Base-by-base conservation (phyloP, 2,797 vertebrate species). In the Myoxocephalus aenaeus region DNA sequence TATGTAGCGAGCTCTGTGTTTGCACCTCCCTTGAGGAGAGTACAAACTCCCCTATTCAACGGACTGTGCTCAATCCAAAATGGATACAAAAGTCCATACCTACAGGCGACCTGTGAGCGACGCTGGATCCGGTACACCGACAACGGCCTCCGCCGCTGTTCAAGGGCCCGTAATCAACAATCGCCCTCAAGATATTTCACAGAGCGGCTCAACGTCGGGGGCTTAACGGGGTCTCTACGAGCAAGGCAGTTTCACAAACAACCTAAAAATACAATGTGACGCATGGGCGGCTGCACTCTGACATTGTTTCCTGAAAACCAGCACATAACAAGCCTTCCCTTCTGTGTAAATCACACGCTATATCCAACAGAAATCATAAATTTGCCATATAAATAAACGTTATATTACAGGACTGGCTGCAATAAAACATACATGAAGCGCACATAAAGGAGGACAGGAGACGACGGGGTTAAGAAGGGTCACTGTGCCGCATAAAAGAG, bases 121-220 rank as follows among this genome's bases (percentile, higher is more conserved):
- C 29, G 72, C 79, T 75, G 54, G 61, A 83, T 84, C 64, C 69
- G 62, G 36, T 34, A 51, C 77, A 80, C 34, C 50, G 56, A 73
- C 84, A 80, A 80, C 74, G 83, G 76, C 65, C 80, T 80, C 54
- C 22, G 58, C 68, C 8, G 38, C 68, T 65, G 73, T 80, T 82
- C 61, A 68, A 81, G 73, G 88, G 82, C 65, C 84, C 82, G 90
- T 87, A 84, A 91, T 93, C 88, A 90, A 84, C 72, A 86, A 73
- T 70, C 67, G 46, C 87, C 85, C 85, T 80, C 77, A 2, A 85
- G 82, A 86, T 70, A 70, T 86, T 90, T 89, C 79, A 73, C 75
- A 65, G 44, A 61, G 62, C 73, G 20, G 68, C 68, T 73, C 63
- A 83, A 82, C 12, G 13, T 56, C 27, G 1, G 38, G 59, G 69